Conservation (phyloP, 2,113 vertebrate species). For the Peromyscus leucopus region DNA sequence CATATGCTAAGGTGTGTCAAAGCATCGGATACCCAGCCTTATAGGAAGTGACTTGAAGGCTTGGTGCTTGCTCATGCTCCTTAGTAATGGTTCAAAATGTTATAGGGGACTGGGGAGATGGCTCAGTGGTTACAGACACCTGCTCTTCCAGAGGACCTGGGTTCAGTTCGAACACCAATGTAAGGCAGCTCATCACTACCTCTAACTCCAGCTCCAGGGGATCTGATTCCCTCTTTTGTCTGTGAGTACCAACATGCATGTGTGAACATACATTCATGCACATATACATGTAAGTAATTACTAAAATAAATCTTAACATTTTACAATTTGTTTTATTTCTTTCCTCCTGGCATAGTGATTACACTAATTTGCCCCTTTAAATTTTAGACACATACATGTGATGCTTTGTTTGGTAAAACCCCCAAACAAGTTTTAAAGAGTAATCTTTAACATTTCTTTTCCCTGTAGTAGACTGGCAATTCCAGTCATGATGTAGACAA, state of each 20-base stretch:
- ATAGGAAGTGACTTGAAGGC: background rate
- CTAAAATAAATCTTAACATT: background rate
- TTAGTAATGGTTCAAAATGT: background rate
- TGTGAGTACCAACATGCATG: background rate
- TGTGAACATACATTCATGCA: background rate
- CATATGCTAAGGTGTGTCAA: background rate
- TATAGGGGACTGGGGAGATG: background rate
- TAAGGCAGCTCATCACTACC: background rate
- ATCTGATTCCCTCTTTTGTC: background rate
- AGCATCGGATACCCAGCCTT: background rate
- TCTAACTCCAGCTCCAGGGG: background rate
- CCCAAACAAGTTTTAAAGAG: background rate
- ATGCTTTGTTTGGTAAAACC: background rate
- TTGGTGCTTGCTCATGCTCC: background rate
- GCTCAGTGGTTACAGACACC: background rate
- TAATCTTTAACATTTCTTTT: constrained; percentile 30
- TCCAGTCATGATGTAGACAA: background rate
- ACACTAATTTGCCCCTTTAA: background rate
- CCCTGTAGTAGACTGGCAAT: background rate
- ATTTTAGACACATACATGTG: background rate
- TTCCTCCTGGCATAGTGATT: background rate
- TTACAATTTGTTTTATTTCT: background rate
- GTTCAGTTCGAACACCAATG: background rate
- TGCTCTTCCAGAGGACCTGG: background rate
- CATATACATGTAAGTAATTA: background rate